Evolutionary conservation across 2,888 invertebrate genomes (phyloP).

Genomic region (Aleiodes testaceus): DNA sequence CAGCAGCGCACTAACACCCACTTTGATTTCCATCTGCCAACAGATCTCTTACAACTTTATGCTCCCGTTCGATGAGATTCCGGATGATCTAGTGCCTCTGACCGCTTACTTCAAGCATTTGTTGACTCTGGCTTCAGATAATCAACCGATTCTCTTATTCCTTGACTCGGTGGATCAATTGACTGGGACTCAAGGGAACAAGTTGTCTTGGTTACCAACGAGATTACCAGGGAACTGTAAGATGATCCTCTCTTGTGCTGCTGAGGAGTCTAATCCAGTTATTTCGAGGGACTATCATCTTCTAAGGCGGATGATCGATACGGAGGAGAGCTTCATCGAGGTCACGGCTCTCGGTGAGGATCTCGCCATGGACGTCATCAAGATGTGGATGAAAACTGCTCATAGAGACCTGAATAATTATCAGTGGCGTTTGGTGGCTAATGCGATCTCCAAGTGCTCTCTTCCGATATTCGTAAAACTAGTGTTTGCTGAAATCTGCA

Average conservation of each 20-base stretch:
- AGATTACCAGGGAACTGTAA: conserved; percentile 91
- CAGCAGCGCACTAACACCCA: conserved; percentile 94
- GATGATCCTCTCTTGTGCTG: conserved; percentile 93
- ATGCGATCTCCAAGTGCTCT: conserved; percentile 94
- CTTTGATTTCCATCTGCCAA: conserved; percentile 95
- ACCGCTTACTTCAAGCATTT: conserved; percentile 97
- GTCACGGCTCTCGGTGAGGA: conserved; percentile 94
- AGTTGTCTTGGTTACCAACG: conserved; percentile 96
- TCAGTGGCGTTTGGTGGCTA: conserved; percentile 95
- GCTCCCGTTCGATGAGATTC: conserved; percentile 93
- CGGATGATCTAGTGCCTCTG: conserved; percentile 95
- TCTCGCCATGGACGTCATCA: conserved; percentile 92
- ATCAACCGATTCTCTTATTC: conserved; percentile 92
- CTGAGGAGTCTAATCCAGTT: conserved; percentile 88
- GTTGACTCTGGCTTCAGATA: conserved; percentile 84
- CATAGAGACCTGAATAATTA: conserved; percentile 92
- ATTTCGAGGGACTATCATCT: conserved; percentile 92
- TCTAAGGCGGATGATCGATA: conserved; percentile 89
- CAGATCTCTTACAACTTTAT: conserved; percentile 96
- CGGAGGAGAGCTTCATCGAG: conserved; percentile 91
- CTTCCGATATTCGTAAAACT: conserved; percentile 97
- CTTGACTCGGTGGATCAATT: conserved; percentile 98
- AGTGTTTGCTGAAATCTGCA: conserved; percentile 96
- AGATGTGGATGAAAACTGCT: conserved; percentile 93
- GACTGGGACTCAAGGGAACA: conserved; percentile 94